Conservation (phyloP, 2,797 vertebrate species). For the Cyclura pinguis region DNA sequence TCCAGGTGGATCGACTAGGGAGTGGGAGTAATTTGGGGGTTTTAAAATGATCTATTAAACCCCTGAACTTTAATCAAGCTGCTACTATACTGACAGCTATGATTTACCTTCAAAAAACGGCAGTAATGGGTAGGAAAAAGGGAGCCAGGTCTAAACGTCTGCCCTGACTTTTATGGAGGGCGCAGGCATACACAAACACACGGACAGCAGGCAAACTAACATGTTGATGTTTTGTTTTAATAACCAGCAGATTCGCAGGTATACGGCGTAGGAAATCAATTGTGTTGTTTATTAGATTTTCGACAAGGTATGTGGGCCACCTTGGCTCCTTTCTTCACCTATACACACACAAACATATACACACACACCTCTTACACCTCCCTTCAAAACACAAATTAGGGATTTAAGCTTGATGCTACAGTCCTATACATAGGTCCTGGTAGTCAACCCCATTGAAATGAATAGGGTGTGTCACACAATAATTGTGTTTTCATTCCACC, state of each 20-base stretch:
- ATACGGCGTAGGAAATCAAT: neutral
- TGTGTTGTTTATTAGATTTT: constrained; percentile 19
- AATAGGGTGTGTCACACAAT: neutral
- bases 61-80: constrained; percentile 98
- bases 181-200: neutral
- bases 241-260: neutral
- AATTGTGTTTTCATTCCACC: neutral
- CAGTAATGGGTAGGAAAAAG: constrained; percentile 80
- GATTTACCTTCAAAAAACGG: constrained; percentile 89
- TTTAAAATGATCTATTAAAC: constrained; percentile 99
- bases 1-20: constrained; percentile 95
- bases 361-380: neutral
- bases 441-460: neutral
- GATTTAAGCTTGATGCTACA: constrained; percentile 55
- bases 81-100: constrained; percentile 92
- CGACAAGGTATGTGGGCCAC: constrained; percentile 39
- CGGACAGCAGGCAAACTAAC: neutral
- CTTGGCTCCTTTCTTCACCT: constrained; percentile 34
- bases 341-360: neutral
- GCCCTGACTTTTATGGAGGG: constrained; percentile 53
- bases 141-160: constrained; percentile 81
- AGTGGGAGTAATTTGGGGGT: constrained; percentile 91
- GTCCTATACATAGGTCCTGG: neutral
- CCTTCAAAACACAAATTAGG: constrained; percentile 47
- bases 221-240: constrained; percentile 5